Conservation (phyloP, 2,888 invertebrate species). For the Girardia tigrina region DNA sequence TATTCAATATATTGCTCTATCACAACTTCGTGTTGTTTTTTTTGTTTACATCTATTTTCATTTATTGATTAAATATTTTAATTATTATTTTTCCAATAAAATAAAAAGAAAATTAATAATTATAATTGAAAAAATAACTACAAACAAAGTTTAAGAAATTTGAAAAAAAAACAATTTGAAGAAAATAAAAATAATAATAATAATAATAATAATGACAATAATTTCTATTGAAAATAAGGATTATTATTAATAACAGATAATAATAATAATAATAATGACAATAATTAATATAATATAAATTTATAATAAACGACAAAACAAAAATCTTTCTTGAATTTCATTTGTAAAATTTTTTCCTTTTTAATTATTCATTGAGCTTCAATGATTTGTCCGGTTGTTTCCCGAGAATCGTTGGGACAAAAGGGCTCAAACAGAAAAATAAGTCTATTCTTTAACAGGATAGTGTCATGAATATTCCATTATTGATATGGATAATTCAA, state of each 20-base stretch:
- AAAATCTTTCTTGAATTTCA: slow-evolving; percentile 18
- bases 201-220: not conserved
- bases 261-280: not conserved
- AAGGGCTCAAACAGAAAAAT: not conserved
- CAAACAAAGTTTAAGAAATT: not conserved
- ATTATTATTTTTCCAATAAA: not conserved
- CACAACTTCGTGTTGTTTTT: not conserved
- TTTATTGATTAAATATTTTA: not conserved
- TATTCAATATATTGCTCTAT: not conserved
- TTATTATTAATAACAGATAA: not conserved
- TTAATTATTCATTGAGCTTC: not conserved
- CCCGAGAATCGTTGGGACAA: not conserved
- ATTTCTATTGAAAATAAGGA: not conserved
- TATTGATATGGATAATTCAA: slow-evolving; percentile 14
- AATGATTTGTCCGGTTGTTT: not conserved
- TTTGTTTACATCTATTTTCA: not conserved
- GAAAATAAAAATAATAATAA: not conserved
- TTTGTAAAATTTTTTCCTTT: not conserved
- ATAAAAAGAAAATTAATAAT: not conserved
- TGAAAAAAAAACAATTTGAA: too few species aligned
- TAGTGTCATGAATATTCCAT: slow-evolving; percentile 23
- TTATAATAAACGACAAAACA: not conserved
- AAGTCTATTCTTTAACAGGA: not conserved
- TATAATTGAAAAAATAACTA: not conserved
- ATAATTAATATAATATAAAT: not conserved